Conservation (phyloP, 1,140 invertebrate species). For the silkworm (Bombyx mori) region ASM3026992v2 NC_085110.1:11709501-11710000, state of each 20-base stretch:
- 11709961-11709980: too few species aligned
- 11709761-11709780: constrained; percentile 59
- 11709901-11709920: too few species aligned
- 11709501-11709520: constrained; percentile 71
- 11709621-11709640: constrained; percentile 39
- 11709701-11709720: constrained; percentile 72
- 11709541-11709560: constrained; percentile 63
- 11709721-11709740: constrained; percentile 71
- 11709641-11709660: constrained; percentile 70
- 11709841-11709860: constrained; percentile 51
- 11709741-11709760: constrained; percentile 67
- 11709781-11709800: constrained; percentile 69
- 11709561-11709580: background rate
- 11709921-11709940: too few species aligned
- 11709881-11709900: too few species aligned
- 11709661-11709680: constrained; percentile 70
- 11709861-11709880: constrained; percentile 40
- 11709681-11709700: constrained; percentile 68
- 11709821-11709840: constrained; percentile 39
- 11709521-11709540: constrained; percentile 71
- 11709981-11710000: too few species aligned
- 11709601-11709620: background rate
- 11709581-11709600: background rate
- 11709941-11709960: too few species aligned
- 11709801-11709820: constrained; percentile 62